Percentiles rank a stretch among this genome's conserved stretches.
Evolutionary conservation across 2,113 vertebrate genomes (phyloP).

Genomic region (Regulus satrapa): DNA sequence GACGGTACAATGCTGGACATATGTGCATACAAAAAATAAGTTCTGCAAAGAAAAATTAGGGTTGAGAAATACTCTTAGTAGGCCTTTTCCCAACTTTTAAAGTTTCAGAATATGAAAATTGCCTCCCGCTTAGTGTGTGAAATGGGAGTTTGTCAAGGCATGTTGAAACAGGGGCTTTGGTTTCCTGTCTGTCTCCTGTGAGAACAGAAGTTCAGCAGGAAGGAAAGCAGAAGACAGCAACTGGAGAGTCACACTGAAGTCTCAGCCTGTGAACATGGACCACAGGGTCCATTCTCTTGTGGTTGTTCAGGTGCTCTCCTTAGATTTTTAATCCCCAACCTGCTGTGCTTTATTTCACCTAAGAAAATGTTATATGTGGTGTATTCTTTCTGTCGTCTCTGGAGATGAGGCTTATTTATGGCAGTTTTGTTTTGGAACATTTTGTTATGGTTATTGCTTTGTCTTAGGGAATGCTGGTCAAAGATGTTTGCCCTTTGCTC

Average conservation of each 20-base stretch:
- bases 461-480: background rate
- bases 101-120: background rate
- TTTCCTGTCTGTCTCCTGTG: background rate
- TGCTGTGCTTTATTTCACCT: background rate
- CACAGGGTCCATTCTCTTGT: background rate
- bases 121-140: background rate
- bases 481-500: background rate
- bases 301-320: background rate
- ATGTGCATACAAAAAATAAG: background rate
- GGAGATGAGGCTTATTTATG: background rate
- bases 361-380: background rate
- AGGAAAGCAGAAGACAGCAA: background rate
- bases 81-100: background rate
- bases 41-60: background rate
- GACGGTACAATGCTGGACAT: background rate
- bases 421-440: slow-evolving; percentile 11
- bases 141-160: background rate
- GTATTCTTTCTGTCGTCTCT: background rate
- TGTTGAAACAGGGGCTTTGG: background rate
- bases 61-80: background rate
- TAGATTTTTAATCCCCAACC: background rate
- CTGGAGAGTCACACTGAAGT: background rate
- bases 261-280: background rate
- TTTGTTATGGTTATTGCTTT: background rate
- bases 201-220: background rate